Base-by-base conservation (phyloP, 2,888 invertebrate species). In the Petrolisthes manimaculis region DNA sequence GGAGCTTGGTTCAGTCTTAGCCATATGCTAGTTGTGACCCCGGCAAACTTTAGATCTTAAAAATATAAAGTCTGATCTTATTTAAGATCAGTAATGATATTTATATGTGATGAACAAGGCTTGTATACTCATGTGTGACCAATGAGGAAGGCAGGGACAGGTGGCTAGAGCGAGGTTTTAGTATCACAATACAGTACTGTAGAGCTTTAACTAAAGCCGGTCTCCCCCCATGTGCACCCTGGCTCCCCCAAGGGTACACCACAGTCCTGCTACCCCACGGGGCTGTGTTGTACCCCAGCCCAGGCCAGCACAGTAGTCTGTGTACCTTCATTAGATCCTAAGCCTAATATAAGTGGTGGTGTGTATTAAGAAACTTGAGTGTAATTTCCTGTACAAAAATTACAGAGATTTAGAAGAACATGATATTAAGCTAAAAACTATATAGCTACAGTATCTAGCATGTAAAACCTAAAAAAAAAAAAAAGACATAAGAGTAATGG, bases 351-450 rank as follows among this genome's bases (percentile, higher is more conserved):
- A 86, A 74, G 86, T 86, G 86, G 86, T 86, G 86, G 86, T 86
- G 86, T 86, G 86, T 86, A 80, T 71, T 86, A 55, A 86, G 24
- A 67, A 81, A 14, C 71, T 71, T 71, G 71, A 71, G 71, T 86
- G 86, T 86, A 86, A 86, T 86, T 86, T 81, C 81, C 81, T 86
- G 86, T 86, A 86, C 80, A 86, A 86, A 86, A 86, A 67, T 55
- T 84, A 51, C 56, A 77, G 78, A 84, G 37, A 37, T 37, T 37
- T 37, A 37, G 37, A 37, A 37, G 37, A 37, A 37, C 37, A 37
- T 37, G 37, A 37, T 37, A 37, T 37, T 37, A 37, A 37, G 37
- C 37, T 37, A 37, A 37, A 37, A 37, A 37, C 37, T 37, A 37
- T 37, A 37, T 37, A 37, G 37, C 37, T 37, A 37, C 37, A 37